Evolutionary conservation across 2,888 invertebrate genomes (phyloP), one percentile per base, ranked within the genome.

Genomic region (Odontothrips loti): DNA sequence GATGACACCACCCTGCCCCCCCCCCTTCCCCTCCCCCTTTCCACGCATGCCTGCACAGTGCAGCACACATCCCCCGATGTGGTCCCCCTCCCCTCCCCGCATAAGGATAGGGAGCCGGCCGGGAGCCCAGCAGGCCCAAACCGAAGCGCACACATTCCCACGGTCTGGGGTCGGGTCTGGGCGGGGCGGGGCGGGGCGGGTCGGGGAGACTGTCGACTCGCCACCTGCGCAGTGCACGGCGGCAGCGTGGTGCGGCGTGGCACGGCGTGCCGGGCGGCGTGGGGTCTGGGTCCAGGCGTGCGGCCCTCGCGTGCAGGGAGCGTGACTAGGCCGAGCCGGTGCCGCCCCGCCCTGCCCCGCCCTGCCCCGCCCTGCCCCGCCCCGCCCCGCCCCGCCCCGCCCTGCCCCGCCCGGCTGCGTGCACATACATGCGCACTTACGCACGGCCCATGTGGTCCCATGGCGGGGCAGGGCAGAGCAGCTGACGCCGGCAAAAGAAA

Each of bases 31-130:
- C 27, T 12, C 68, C 23, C 68, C 68, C 68, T 0, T 23, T 27
- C 68, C 68, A 75, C 68, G 68, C 68, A 75, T 75, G 68, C 68
- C 68, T 75, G 68, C 68, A 75, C 68, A 75, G 68, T 75, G 68
- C 68, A 27, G 68, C 68, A 75, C 27, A 75, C 68, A 75, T 23
- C 68, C 68, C 68, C 23, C 23, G n/a, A n/a, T n/a, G n/a, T n/a
- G n/a, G 1, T 63, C 63, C 63, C 23, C 63, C 51, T 51, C 51
- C 51, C 51, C 51, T 12, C 20, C 58, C 15, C 12, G 58, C 34
- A 43, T 43, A 43, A 43, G 34, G 34, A 43, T 43, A 43, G 34
- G 34, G 34, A 43, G 58, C 58, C n/a, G 58, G 58, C 20, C 15
- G 17, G 58, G 58, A 15, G 58, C 58, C 15, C 20, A 6, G 58